Evolutionary conservation across 2,888 invertebrate genomes (phyloP).

Genomic region (Galerucella pusilla): DNA sequence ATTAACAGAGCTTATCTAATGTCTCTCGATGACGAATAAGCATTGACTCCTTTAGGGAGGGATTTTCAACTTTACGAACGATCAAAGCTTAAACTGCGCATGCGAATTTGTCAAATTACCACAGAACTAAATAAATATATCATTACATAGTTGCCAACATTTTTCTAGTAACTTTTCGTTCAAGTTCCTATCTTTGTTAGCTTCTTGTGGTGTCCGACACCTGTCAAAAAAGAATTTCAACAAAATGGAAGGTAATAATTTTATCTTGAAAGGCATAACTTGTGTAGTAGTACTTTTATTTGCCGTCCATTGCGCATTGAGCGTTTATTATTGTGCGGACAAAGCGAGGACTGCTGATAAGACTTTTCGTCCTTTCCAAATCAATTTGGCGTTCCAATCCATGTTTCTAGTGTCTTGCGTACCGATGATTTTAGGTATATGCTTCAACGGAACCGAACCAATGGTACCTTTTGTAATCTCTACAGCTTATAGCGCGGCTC

Average conservation of each 20-base stretch:
- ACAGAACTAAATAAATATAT: too few species aligned
- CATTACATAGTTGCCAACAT: too few species aligned
- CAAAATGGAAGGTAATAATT: not conserved
- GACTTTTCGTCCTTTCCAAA: not conserved
- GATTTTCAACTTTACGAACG: too few species aligned
- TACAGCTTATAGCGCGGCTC: not conserved
- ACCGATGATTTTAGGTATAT: constrained; percentile 8
- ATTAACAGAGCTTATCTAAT: too few species aligned
- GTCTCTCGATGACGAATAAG: too few species aligned
- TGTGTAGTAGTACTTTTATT: not conserved
- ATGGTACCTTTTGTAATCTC: constrained; percentile 7
- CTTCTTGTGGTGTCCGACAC: not conserved
- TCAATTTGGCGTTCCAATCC: constrained; percentile 10
- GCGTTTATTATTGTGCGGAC: not conserved
- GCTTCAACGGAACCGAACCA: not conserved
- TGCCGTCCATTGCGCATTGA: not conserved
- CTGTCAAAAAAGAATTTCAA: constrained; percentile 2
- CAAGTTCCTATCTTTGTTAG: too few species aligned
- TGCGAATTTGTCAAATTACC: too few species aligned
- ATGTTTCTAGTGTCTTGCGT: constrained; percentile 10
- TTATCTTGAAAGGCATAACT: not conserved
- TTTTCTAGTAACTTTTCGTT: too few species aligned
- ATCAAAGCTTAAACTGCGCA: too few species aligned
- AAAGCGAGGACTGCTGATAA: not conserved
- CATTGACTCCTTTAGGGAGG: too few species aligned